Base-by-base conservation (phyloP, 1,140 invertebrate genomes). In the Caligus rogercresseyi region DNA sequence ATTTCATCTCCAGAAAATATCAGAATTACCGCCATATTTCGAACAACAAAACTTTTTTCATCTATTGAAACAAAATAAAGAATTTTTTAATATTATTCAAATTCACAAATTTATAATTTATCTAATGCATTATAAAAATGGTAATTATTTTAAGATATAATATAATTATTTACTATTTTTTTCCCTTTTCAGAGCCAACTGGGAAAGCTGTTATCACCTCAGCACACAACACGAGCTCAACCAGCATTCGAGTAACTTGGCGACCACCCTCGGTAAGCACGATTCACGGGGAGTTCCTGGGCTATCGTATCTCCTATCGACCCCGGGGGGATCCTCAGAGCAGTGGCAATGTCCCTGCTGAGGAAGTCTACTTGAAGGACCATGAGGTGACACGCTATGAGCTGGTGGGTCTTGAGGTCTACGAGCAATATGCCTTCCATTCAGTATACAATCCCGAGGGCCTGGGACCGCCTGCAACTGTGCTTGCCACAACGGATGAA, bases 371-470 rank as follows among this genome's bases (percentile, higher is more conserved):
- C 67, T 61, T 58, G 55, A 63, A 64, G 23, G 53, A 63, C 23
- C 52, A 20, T 11, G 24, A 64, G 60, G 76, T 78, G 65, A 78
- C 85, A 83, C 80, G 78, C 69, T 82, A 83, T 71, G 81, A 78
- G 56, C 83, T 86, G 65, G 75, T 78, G 65, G 79, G 81, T 69
- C 73, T 86, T 67, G 77, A 82, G 67, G 81, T 81, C 0, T 85
- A 81, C 73, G 85, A 83, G 0, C 81, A 85, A 68, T 86, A 86
- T 71, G 74, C 82, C 66, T 83, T 82, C 13, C 74, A 86, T 53
- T 81, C 83, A 74, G 83, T 86, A 20, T 84, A 84, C 71, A 86
- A 86, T 71, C 83, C 83, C 3, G 83, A 81, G 70, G 84, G 84
- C n/a, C 74, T 75, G 31, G 83, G 84, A 55, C 83, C 84, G 21